Base-by-base conservation (phyloP, 2,888 invertebrate species). In the Callyntrura sp. region DNA sequence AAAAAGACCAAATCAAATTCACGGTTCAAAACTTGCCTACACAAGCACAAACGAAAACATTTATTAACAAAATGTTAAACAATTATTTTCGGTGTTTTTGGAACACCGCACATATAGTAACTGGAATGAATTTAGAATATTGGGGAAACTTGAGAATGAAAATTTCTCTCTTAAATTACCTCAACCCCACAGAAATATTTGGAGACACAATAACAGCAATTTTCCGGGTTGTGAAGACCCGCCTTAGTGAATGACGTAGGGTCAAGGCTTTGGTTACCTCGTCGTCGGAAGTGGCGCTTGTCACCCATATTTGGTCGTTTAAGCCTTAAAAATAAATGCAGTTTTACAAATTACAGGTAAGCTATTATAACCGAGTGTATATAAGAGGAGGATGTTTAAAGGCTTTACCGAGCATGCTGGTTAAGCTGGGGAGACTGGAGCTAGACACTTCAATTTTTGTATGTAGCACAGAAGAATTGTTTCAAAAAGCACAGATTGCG, bases 291-390 rank as follows among this genome's bases (percentile, higher is more conserved):
- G 60, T 8, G 28, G 17, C 79, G 0, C 28, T 35, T 0, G 79
- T 79, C 17, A 79, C 57, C 79, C 79, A 79, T 14, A 60, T n/a
- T 17, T 79, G 79, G 9, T 79, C 25, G 14, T 62, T 23, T 2
- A 25, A 6, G 1, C 9, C 62, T 62, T 73, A 57, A 57, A 57
- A 57, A 57, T n/a, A 6, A 14, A 57, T 35, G 6, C 35, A 35
- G 35, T 35, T 35, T 35, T n/a, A n/a, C n/a, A n/a, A n/a, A n/a
- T n/a, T n/a, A n/a, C n/a, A n/a, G n/a, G n/a, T n/a, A n/a, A n/a
- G n/a, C n/a, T n/a, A n/a, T n/a, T n/a, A n/a, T n/a, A n/a, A n/a
- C n/a, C n/a, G n/a, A n/a, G n/a, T n/a, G n/a, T n/a, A n/a, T n/a
- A n/a, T n/a, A n/a, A n/a, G n/a, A n/a, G n/a, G n/a, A n/a, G n/a